Base-by-base conservation (phyloP, 2,888 invertebrate species). In the Epiblema foenella region DNA sequence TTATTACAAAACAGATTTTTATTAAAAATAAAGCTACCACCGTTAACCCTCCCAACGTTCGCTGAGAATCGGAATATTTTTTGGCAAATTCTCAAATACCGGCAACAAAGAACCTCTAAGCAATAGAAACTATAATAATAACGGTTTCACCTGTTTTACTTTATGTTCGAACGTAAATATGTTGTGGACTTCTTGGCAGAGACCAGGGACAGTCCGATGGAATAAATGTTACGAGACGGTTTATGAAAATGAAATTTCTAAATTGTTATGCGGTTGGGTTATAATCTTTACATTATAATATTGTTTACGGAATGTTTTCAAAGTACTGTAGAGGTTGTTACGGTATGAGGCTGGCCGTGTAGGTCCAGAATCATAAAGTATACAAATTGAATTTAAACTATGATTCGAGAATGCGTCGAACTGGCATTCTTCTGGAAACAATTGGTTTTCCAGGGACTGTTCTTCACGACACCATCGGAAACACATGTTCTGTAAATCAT, bases 81-180 rank as follows among this genome's bases (percentile, higher is more conserved):
- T 68, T 76, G 76, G 76, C 74, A 75, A 58, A 73, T 59, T 63
- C 56, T 74, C 75, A 75, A 76, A 70, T 73, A 3, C 64, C 15
- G 60, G 54, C 59, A 69, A 73, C 60, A 56, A 69, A 72, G 67
- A 65, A 67, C 49, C 66, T 62, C 62, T 66, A 46, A 60, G 60
- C 56, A 29, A 62, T 67, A 57, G 56, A 56, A 67, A 57, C 54
- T 57, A 49, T 67, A 67, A 71, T 68, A 62, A 62, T 67, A 71
- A 71, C 71, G 57, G 71, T 67, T 71, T 71, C 67, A 71, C 71
- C 71, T 71, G 71, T 49, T 71, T 62, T 67, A 54, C 66, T 67
- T 57, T 67, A 57, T 60, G 57, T 51, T 7, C 42, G 12, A 18
- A 59, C 71, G 56, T 67, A 71, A 71, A 71, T 71, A 67, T 66